A percentile compares a stretch with the other conserved stretches of the same genome.
phyloP scores from a whole-genome alignment of 2,113 vertebrate species.

The Protomyctophum bolini region DNA sequence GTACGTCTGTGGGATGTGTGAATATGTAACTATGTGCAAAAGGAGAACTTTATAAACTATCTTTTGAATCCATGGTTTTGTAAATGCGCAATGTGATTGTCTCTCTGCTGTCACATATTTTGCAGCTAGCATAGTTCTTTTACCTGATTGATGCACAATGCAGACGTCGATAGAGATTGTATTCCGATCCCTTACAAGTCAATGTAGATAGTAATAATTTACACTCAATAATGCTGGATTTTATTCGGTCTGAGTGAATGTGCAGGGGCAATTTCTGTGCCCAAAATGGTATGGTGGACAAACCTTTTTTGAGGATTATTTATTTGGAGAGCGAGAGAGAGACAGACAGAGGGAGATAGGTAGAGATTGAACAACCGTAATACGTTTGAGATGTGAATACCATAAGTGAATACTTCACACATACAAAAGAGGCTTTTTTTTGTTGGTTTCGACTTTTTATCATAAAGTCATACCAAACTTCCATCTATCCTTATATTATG shows the following conservation, averaged over 20 bases:
- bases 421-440: constrained; percentile 50
- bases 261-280: constrained; percentile 30
- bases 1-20: constrained; percentile 72
- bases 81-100: constrained; percentile 71
- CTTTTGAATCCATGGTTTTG: constrained; percentile 63
- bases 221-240: constrained; percentile 70
- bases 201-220: constrained; percentile 55
- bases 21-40: constrained; percentile 71
- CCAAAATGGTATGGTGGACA: constrained; percentile 45
- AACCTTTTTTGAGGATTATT: constrained; percentile 7
- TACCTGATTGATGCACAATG: constrained; percentile 40
- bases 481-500: constrained; percentile 8
- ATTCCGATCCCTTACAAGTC: constrained; percentile 50
- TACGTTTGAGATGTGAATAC: constrained; percentile 53
- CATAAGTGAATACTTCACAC: constrained; percentile 38
- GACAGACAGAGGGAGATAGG: no score
- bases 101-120: constrained; percentile 46
- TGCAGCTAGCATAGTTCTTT: constrained; percentile 22
- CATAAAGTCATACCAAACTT: constrained; percentile 31
- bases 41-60: constrained; percentile 44
- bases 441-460: constrained; percentile 41
- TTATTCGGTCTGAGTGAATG: constrained; percentile 67
- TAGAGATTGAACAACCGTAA: not conserved
- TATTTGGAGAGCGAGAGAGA: not conserved
- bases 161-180: constrained; percentile 49